These are phyloP conservation scores for Alexandromys oeconomus DNA, from an alignment of 2,797 vertebrate genomes.

Conservation along the genomic window DNA sequence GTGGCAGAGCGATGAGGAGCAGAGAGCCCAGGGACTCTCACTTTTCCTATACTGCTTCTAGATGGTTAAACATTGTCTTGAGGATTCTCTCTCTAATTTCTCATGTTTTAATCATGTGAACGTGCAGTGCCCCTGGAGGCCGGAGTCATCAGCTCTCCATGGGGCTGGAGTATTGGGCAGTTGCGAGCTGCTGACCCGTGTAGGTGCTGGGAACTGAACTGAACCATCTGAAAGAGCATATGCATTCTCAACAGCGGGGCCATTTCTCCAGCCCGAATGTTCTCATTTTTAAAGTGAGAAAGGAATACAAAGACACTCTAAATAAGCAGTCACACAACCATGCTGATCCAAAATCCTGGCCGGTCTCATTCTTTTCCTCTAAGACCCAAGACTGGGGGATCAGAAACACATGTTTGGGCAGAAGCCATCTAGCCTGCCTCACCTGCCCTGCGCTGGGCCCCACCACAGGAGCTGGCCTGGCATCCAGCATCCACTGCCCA, in stretches of 20 bases:
- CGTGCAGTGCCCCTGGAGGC: background rate
- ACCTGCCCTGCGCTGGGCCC: constrained; percentile 33
- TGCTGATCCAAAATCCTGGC: constrained; percentile 31
- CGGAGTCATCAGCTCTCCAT: background rate
- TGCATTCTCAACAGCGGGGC: too few relatives aligned
- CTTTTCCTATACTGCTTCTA: background rate
- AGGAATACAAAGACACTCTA: constrained; percentile 25
- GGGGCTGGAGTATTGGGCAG: background rate
- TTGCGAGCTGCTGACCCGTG: background rate
- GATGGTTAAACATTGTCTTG: background rate
- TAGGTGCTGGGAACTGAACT: background rate
- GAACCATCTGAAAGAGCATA: background rate
- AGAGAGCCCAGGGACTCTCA: background rate
- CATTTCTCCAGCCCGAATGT: background rate
- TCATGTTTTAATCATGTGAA: background rate
- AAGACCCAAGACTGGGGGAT: constrained; percentile 59
- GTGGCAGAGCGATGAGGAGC: fast-evolving
- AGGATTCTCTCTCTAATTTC: background rate
- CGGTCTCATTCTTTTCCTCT: constrained; percentile 50
- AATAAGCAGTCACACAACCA: constrained; percentile 39
- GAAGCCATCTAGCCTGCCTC: background rate
- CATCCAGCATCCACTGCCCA: background rate
- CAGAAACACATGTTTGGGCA: constrained; percentile 30
- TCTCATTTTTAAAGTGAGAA: constrained; percentile 53
- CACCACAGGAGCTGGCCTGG: background rate